Base-by-base conservation (phyloP, 2,888 invertebrate species). In the Andricus quercusramuli region DNA sequence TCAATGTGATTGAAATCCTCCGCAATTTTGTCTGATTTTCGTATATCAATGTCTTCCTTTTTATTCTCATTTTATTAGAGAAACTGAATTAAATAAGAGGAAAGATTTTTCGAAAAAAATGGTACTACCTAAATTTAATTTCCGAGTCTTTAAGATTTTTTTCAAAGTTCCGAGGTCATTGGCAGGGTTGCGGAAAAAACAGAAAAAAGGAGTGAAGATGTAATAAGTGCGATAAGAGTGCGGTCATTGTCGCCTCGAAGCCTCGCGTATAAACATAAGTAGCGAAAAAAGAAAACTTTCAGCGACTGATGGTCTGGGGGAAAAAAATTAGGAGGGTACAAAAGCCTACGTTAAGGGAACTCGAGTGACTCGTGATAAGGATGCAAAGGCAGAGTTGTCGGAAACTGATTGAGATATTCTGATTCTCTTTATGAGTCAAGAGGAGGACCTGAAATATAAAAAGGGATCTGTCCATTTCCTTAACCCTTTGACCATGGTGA, bases 171-270 rank as follows among this genome's bases (percentile, higher is more conserved):
- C n/a, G 74, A 56, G 74, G 56, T 74, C 74, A 56, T 37, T 74
- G 74, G 56, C 74, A 74, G 74, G 32, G 56, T 74, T n/a, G 74
- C 37, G 37, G 37, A 32, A 74, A 74, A 74, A 74, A 15, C 2
- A 37, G n/a, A 68, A 68, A 68, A 56, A 74, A 56, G 37, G 56
- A 32, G n/a, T 37, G 74, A 37, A 74, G 74, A 74, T 74, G 74
- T 74, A 74, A 74, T 74, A 74, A n/a, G 74, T 56, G 74, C 56
- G 74, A 74, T 74, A 74, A 74, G 74, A 74, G 74, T 74, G 74
- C 74, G 74, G 74, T 74, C 74, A 51, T 74, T 74, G 56, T 74
- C 74, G 74, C 32, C 56, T 74, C 74, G 56, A 74, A 74, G 74
- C 6, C 37, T 37, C 37, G 32, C 56, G 56, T 32, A 74, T 74